phyloP scores from a whole-genome alignment of 1,140 invertebrate species.

The Diorhabda carinulata region DNA sequence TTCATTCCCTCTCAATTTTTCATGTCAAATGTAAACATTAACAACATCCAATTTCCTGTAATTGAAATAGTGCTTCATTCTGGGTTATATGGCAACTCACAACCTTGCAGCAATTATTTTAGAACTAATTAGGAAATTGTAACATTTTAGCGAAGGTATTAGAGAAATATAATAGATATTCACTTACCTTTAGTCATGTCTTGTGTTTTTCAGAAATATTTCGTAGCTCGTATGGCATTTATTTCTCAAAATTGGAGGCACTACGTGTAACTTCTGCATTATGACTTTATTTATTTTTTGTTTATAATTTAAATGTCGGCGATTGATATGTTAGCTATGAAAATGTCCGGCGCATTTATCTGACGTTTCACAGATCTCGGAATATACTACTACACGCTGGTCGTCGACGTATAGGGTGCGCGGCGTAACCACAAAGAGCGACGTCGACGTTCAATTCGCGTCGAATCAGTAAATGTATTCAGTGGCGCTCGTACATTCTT shows the following conservation, averaged over 20 bases:
- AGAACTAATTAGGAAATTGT: neutral
- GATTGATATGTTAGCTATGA: conserved; percentile 2
- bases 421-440: neutral
- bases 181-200: neutral
- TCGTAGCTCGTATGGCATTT: neutral
- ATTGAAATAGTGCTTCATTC: no score
- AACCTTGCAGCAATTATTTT: no score
- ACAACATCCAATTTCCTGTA: no score
- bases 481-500: neutral
- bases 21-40: no score
- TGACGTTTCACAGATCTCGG: neutral
- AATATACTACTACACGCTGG: conserved; percentile 1
- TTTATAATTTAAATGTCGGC: neutral
- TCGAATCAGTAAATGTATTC: neutral
- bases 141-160: neutral
- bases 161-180: neutral
- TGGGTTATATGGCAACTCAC: no score
- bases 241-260: neutral
- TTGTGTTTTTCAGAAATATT: neutral
- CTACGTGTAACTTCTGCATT: neutral
- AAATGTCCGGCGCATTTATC: conserved; percentile 1
- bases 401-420: neutral
- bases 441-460: conserved; percentile 1
- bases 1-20: no score
- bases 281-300: neutral